Evolutionary conservation across 2,113 vertebrate species (phyloP).

Genomic region (Lathamus discolor): DNA sequence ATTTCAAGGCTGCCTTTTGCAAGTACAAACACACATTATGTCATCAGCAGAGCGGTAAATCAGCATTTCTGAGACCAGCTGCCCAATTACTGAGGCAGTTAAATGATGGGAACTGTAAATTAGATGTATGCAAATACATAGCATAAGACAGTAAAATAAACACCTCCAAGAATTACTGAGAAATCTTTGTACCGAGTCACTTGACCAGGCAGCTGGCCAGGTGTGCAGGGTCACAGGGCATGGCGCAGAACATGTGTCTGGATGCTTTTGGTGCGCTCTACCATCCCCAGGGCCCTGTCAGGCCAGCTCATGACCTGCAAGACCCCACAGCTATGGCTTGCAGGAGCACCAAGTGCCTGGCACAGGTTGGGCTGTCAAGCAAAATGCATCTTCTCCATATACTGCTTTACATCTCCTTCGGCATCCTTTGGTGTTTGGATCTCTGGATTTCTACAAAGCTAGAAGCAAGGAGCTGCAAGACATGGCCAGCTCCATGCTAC

Average conservation of each 20-base stretch:
- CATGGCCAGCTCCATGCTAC: accelerated
- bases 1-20: neutral
- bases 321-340: accelerated
- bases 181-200: neutral
- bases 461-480: neutral
- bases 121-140: constrained; percentile 46
- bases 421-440: neutral
- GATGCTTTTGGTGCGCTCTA: neutral
- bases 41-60: constrained; percentile 39
- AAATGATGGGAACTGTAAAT: constrained; percentile 12
- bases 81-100: constrained; percentile 48
- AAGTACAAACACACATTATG: constrained; percentile 11
- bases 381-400: accelerated
- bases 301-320: neutral
- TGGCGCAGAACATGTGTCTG: neutral
- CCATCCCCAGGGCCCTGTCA: neutral
- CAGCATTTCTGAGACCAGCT: constrained; percentile 52
- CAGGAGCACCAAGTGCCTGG: accelerated
- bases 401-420: neutral
- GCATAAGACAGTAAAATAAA: constrained; percentile 18
- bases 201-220: accelerated
- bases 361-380: neutral
- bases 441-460: neutral
- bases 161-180: constrained; percentile 2
- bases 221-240: neutral